A percentile compares a stretch with the other conserved stretches of the same genome.
These are phyloP conservation scores for Charaxes varanes DNA, from an alignment of 1,140 invertebrate genomes.

Conservation along the genomic window DNA sequence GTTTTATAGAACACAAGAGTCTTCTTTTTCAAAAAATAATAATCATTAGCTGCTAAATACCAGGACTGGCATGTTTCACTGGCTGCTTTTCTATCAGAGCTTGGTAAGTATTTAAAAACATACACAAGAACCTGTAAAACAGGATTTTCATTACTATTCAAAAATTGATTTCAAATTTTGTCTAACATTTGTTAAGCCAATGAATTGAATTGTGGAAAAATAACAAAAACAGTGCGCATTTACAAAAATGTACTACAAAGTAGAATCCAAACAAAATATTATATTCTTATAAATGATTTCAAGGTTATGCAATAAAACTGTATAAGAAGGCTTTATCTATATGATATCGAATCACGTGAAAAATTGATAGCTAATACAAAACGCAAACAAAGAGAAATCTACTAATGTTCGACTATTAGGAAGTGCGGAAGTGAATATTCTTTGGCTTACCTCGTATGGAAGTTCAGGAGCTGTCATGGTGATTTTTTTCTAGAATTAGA, in stretches of 20 bases:
- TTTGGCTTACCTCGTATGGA: slow-evolving; percentile 49
- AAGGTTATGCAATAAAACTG: no score
- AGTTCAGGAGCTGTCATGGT: slow-evolving; percentile 32
- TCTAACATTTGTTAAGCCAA: not conserved
- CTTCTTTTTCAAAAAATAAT: slow-evolving; percentile 74
- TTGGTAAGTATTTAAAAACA: slow-evolving; percentile 77
- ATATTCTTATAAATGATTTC: no score
- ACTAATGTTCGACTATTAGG: slow-evolving; percentile 1
- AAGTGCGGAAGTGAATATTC: slow-evolving; percentile 15
- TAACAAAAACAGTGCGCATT: not conserved
- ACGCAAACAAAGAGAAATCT: slow-evolving; percentile 47
- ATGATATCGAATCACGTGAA: slow-evolving; percentile 55
- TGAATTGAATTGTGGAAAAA: not conserved
- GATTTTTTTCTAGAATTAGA: slow-evolving; percentile 1
- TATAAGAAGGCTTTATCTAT: not conserved
- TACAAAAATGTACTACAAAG: not conserved
- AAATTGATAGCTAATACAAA: slow-evolving; percentile 34
- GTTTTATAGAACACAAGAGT: slow-evolving; percentile 72
- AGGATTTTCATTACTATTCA: no score
- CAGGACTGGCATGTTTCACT: slow-evolving; percentile 76
- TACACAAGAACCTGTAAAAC: slow-evolving; percentile 76
- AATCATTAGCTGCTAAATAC: slow-evolving; percentile 76
- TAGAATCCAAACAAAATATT: not conserved
- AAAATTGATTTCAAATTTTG: not conserved
- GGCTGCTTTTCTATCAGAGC: slow-evolving; percentile 75